Conservation (phyloP, 1,140 invertebrate genomes). For the Diorhabda elongata region DNA sequence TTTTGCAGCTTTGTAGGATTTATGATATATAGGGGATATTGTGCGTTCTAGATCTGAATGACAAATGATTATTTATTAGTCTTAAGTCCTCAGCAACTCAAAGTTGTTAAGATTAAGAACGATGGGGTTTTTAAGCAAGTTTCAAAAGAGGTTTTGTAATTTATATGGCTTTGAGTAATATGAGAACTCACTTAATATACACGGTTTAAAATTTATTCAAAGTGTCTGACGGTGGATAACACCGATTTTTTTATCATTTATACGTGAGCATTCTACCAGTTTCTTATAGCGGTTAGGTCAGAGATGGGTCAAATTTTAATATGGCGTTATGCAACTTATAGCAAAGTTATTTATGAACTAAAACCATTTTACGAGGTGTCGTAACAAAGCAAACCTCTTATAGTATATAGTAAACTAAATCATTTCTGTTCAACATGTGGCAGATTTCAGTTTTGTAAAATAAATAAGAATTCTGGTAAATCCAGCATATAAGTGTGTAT, state of each 20-base stretch:
- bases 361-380: too few species aligned
- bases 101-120: conserved; percentile 28
- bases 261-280: background rate
- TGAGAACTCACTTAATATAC: conserved; percentile 17
- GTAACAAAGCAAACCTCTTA: too few species aligned
- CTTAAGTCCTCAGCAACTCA: conserved; percentile 29
- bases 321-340: background rate
- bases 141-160: conserved; percentile 13
- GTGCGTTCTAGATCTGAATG: conserved; percentile 36
- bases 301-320: background rate
- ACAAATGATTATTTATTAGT: conserved; percentile 39
- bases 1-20: conserved; percentile 40
- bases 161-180: conserved; percentile 11
- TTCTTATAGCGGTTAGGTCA: background rate
- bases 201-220: background rate
- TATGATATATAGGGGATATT: conserved; percentile 39
- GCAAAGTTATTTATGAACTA: background rate
- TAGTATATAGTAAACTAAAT: too few species aligned
- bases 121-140: conserved; percentile 18
- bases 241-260: background rate
- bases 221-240: background rate
- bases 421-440: too few species aligned
- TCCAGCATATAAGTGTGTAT: too few species aligned
- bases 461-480: too few species aligned
- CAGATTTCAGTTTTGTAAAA: too few species aligned